Conservation (phyloP, 92 coral and sea anemone genomes). For the Paramuricea clavata region DNA sequence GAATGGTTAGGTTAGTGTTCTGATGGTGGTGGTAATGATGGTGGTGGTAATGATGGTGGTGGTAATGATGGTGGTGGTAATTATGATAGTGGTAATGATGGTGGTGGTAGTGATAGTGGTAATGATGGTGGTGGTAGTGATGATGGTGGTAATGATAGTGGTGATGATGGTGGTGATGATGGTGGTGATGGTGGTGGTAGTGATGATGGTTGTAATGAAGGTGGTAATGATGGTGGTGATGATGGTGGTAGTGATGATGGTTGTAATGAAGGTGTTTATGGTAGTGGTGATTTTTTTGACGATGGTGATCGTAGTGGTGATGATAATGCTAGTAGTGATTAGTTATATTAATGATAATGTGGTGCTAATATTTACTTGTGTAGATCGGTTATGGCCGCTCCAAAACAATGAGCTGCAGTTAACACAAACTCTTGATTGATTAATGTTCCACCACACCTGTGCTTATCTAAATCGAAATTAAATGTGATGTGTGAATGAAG, state of each 20-base stretch:
- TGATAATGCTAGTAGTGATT: neutral
- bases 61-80: neutral
- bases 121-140: neutral
- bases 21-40: neutral
- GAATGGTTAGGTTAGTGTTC: neutral
- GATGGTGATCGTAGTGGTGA: neutral
- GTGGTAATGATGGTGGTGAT: neutral
- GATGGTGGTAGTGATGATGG: neutral
- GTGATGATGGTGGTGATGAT: neutral
- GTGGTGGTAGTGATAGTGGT: neutral
- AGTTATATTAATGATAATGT: neutral
- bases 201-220: neutral
- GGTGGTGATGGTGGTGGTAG: neutral
- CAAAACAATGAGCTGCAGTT: conserved; percentile 43
- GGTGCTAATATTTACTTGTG: neutral
- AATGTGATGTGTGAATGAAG: too few relatives aligned
- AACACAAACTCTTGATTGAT: neutral
- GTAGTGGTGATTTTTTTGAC: neutral
- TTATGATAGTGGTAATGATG: neutral
- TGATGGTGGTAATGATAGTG: neutral
- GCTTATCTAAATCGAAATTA: neutral
- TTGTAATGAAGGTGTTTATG: neutral
- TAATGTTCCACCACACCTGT: conserved; percentile 27
- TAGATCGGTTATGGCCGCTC: neutral
- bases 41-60: neutral